Evolutionary conservation across 2,888 invertebrate genomes (phyloP), one percentile per base, ranked within the genome.

Genomic region (Oscheius onirici): DNA sequence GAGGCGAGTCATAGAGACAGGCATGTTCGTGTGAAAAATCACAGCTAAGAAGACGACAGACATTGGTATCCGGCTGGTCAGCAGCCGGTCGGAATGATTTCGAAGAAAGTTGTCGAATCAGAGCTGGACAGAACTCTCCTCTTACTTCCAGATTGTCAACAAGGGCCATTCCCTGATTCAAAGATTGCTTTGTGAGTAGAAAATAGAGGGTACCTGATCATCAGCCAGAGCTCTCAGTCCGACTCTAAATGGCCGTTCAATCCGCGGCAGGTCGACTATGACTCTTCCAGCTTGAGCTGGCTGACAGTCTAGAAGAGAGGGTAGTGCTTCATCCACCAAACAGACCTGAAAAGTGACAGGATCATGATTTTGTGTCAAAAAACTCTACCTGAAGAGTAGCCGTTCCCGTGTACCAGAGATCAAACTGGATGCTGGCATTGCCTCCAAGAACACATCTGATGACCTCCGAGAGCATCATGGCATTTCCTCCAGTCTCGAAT

Each of bases 31-130:
- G 73, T 17, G 73, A 52, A 60, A 86, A 86, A 63, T 83, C 80
- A 71, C 86, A 86, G 8, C 80, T 75, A 5, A 86, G 66, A 10
- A 86, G 72, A 22, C 86, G 77, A 55, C 86, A 86, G 8, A 86
- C 86, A 74, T 86, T 86, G 24, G 79, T 73, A 71, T 84, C 83
- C 5, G 81, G 84, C 46, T 73, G 69, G 46, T 78, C 78, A 5
- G 74, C 74, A 24, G 75, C 69, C 26, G 70, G 72, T 6, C 74
- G 73, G 71, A 77, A 80, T n/a, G 75, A 75, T 49, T 82, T 82
- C 3, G 80, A 78, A 10, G 79, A 71, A 71, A 75, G 79, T 58
- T 82, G 82, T 17, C 74, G 74, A 17, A 77, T 73, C 17, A 75
- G 40, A 3, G 82, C 70, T 3, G 78, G 76, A 61, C 82, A 82